phyloP scores from a whole-genome alignment of 1,140 invertebrate species.

The Mesaphorura yosii region DNA sequence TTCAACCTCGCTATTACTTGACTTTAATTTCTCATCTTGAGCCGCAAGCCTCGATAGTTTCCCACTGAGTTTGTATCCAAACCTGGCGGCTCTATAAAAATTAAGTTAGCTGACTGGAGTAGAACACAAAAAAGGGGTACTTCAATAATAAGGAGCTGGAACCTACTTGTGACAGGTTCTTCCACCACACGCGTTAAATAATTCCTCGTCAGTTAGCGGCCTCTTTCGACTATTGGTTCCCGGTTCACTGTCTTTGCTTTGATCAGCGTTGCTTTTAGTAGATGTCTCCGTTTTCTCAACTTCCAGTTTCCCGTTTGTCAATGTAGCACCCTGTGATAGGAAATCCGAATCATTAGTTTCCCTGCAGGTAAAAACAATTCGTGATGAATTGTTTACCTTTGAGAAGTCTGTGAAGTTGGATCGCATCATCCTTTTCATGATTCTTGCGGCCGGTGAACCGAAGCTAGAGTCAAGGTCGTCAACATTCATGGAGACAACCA shows the following conservation, averaged over 20 bases:
- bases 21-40: conserved; percentile 22
- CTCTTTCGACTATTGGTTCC: background rate
- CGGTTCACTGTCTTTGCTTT: background rate
- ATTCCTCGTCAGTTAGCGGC: conserved; percentile 22
- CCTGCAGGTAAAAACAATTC: background rate
- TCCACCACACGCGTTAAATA: conserved; percentile 28
- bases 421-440: conserved; percentile 23
- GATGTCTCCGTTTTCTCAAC: background rate
- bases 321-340: conserved; percentile 19
- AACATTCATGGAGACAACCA: background rate
- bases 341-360: background rate
- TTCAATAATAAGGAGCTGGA: background rate
- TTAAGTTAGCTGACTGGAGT: background rate
- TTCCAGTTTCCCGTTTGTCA: conserved; percentile 22
- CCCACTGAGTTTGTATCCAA: conserved; percentile 27
- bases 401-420: conserved; percentile 28
- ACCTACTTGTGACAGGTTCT: conserved; percentile 30
- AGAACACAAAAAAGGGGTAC: background rate
- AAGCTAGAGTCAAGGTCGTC: background rate
- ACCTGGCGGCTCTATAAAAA: conserved; percentile 24
- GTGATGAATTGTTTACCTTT: conserved; percentile 12
- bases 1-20: no score
- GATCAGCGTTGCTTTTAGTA: background rate
- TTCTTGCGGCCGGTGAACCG: conserved; percentile 15
- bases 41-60: conserved; percentile 29